These are phyloP conservation scores for Corythornis cristatus DNA, from an alignment of 2,113 vertebrate species.

Conservation along the genomic window DNA sequence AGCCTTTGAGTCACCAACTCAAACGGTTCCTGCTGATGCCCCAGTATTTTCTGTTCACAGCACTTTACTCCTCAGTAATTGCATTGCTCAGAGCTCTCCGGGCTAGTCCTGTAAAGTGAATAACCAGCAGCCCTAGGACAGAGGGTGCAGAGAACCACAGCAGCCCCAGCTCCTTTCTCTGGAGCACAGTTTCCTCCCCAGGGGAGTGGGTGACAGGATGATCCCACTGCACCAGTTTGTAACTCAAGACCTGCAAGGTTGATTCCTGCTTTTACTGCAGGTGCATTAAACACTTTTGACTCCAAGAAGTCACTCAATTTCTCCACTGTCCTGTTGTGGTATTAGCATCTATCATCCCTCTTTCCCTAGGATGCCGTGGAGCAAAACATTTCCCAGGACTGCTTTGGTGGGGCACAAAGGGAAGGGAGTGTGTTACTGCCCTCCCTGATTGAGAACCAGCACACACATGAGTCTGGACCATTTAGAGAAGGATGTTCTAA, in stretches of 20 bases:
- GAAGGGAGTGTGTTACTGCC: not conserved
- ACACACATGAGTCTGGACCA: not conserved
- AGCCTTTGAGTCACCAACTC: not conserved
- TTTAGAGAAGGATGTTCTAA: not conserved
- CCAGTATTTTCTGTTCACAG: not conserved
- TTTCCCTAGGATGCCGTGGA: not conserved
- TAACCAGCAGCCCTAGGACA: not conserved
- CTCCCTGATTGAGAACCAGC: not conserved
- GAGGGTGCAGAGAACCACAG: not conserved
- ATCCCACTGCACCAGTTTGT: not conserved
- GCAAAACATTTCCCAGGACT: not conserved
- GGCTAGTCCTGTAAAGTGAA: not conserved
- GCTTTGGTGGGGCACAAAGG: too few relatives aligned
- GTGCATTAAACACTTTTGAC: not conserved
- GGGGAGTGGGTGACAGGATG: not conserved
- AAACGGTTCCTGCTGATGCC: not conserved
- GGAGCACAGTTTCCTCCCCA: not conserved
- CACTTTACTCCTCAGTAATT: not conserved
- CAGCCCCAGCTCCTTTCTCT: not conserved
- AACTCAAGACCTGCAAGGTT: not conserved
- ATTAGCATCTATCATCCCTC: not conserved
- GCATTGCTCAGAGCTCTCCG: not conserved
- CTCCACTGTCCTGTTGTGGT: not conserved
- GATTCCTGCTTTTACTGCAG: not conserved
- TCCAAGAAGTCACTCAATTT: not conserved